Evolutionary conservation across 1,140 invertebrate species (phyloP).

Genomic region (Manduca sexta): DNA sequence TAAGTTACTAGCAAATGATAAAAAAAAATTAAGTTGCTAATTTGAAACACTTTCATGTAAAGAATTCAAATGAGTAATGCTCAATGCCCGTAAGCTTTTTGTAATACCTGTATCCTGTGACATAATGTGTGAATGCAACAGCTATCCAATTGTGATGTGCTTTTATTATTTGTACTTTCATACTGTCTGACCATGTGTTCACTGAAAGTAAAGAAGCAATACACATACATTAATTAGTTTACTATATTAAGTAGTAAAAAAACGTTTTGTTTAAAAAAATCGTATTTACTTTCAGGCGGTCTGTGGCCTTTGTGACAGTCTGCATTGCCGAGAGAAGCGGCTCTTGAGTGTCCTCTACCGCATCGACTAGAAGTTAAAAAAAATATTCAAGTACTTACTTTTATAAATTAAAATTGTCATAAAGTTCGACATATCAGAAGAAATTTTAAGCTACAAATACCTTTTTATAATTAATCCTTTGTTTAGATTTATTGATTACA

Average conservation of each 20-base stretch:
- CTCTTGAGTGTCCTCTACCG: slow-evolving; percentile 82
- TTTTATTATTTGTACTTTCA: slow-evolving; percentile 94
- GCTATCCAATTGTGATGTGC: slow-evolving; percentile 99
- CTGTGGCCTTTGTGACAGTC: slow-evolving; percentile 74
- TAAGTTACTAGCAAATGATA: too few species aligned
- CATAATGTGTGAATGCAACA: slow-evolving; percentile 96
- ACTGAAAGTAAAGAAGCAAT: slow-evolving; percentile 37
- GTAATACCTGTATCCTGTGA: slow-evolving; percentile 91
- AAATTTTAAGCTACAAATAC: too few species aligned
- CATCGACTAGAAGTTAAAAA: slow-evolving; percentile 44
- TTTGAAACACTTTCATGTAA: too few species aligned
- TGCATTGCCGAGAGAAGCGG: slow-evolving; percentile 87
- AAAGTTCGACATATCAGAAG: not conserved
- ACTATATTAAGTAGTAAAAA: too few species aligned
- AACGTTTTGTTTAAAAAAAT: too few species aligned
- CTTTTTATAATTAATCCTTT: too few species aligned
- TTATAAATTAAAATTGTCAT: too few species aligned
- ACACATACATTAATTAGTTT: too few species aligned
- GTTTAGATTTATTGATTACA: too few species aligned
- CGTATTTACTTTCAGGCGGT: slow-evolving; percentile 50
- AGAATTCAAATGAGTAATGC: too few species aligned
- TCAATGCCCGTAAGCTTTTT: slow-evolving; percentile 16
- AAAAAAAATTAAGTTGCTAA: too few species aligned
- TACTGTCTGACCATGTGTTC: slow-evolving; percentile 83
- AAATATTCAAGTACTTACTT: not conserved